Evolutionary conservation across 2,888 invertebrate species (phyloP), one percentile per base, ranked within the genome.

Genomic region (Rambutsinella grinnellia): DNA sequence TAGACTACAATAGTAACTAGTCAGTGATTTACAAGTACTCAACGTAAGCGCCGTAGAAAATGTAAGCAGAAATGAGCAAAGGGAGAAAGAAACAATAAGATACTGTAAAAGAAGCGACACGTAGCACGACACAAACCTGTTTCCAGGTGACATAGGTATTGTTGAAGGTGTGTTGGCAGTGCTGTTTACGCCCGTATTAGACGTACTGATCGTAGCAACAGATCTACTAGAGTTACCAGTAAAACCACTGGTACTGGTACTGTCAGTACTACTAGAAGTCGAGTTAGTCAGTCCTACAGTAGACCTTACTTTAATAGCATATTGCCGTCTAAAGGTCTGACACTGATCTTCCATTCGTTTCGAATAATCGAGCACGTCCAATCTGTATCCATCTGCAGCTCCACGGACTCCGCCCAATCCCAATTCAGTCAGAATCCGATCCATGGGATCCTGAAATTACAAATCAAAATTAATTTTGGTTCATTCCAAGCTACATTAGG

Each of bases 381-480:
- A 84, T 79, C 90, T 89, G 84, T 91, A 91, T 85, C 90, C 91
- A 82, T 89, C 88, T 80, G 90, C 89, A 19, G 91, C 84, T 2
- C 87, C 88, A 56, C 86, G 86, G 5, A 90, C 87, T 23, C 90
- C 90, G 44, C 91, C 91, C 36, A 91, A 84, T 1, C 90, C 90
- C 82, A 89, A 88, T 85, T 92, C 91, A 58, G 89, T 87, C 54
- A 91, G 87, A 19, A 90, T 90, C 84, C 90, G 88, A 83, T 91
- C 91, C 82, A 90, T 86, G 21, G 88, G 87, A 85, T 91, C 90
- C 91, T 91, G 79, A n/a, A 84, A 84, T 74, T 21, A 61, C 70
- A 69, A 49, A 71, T 44, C 17, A 24, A 44, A 74, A 69, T 78
- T n/a, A n/a, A n/a, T n/a, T n/a, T n/a, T n/a, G n/a, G n/a, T n/a